Conservation (phyloP, 30 jellyfish, hydroid and myxozoan species). For the Mastigias papua region DNA sequence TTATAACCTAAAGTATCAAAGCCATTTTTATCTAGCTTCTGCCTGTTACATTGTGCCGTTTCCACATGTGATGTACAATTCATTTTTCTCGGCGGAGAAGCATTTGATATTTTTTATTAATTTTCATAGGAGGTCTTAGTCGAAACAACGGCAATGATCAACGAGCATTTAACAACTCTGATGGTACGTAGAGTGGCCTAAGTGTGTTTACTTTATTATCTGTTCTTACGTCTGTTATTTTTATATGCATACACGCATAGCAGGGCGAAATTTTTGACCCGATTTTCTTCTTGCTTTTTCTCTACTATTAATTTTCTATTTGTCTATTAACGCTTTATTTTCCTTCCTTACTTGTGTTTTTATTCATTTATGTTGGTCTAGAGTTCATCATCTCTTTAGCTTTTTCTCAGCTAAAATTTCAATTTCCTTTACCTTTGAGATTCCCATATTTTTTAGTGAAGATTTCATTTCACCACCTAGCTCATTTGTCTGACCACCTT, state of each 20-base stretch:
- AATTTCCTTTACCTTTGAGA: too few species aligned
- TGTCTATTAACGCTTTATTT: neutral
- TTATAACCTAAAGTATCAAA: too few species aligned
- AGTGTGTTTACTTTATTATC: neutral
- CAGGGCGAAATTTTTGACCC: neutral
- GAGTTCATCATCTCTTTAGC: too few species aligned
- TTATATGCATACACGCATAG: neutral
- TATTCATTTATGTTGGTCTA: too few species aligned
- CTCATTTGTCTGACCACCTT: too few species aligned
- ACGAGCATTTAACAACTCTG: slow-evolving; percentile 80
- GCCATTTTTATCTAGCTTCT: too few species aligned
- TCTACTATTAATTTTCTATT: too few species aligned
- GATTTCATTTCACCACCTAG: too few species aligned
- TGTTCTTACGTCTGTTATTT: neutral
- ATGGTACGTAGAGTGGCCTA: slow-evolving; percentile 49
- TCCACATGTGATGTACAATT: too few species aligned
- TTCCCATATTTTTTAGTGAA: too few species aligned
- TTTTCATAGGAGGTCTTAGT: slow-evolving; percentile 65
- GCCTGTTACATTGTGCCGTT: too few species aligned
- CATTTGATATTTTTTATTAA: neutral
- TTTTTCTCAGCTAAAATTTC: too few species aligned
- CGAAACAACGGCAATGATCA: slow-evolving; percentile 77
- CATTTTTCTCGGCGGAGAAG: neutral
- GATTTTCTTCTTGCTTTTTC: neutral
- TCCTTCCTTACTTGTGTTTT: neutral